phyloP scores from a whole-genome alignment of 2,797 vertebrate species.

The Neoniphon sammara region DNA sequence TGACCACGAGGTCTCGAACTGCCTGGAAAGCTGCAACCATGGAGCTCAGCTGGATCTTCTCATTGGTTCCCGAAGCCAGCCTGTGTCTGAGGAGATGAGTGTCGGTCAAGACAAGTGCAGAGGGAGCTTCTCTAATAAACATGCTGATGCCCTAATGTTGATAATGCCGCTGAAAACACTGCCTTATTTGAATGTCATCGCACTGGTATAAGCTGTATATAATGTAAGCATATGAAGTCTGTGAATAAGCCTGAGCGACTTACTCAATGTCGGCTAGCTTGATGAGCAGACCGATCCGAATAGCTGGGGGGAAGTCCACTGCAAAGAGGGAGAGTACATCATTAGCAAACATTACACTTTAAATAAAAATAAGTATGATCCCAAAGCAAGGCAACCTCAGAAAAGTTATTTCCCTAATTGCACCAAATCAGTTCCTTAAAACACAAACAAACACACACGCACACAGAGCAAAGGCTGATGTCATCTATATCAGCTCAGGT shows the following conservation, averaged over 20 bases:
- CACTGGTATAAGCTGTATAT: not conserved
- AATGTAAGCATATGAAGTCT: not conserved
- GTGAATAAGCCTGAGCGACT: slow-evolving; percentile 64
- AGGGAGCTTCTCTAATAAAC: not conserved
- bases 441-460: no score
- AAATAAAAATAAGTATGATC: no score
- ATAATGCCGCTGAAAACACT: no score
- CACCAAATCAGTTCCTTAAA: no score
- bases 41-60: slow-evolving; percentile 97
- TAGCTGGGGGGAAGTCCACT: slow-evolving; percentile 93
- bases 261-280: slow-evolving; percentile 97
- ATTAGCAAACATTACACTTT: not conserved
- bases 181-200: no score
- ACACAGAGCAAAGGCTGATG: no score
- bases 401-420: no score
- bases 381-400: no score
- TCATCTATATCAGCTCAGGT: no score
- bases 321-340: not conserved
- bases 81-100: slow-evolving; percentile 82
- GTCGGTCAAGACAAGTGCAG: not conserved
- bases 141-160: not conserved
- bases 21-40: slow-evolving; percentile 96
- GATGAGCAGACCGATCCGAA: slow-evolving; percentile 91
- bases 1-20: slow-evolving; percentile 92
- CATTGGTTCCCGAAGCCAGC: slow-evolving; percentile 91